Conservation (phyloP, 1,140 invertebrate genomes). For the Zaprionus capensis region DNA sequence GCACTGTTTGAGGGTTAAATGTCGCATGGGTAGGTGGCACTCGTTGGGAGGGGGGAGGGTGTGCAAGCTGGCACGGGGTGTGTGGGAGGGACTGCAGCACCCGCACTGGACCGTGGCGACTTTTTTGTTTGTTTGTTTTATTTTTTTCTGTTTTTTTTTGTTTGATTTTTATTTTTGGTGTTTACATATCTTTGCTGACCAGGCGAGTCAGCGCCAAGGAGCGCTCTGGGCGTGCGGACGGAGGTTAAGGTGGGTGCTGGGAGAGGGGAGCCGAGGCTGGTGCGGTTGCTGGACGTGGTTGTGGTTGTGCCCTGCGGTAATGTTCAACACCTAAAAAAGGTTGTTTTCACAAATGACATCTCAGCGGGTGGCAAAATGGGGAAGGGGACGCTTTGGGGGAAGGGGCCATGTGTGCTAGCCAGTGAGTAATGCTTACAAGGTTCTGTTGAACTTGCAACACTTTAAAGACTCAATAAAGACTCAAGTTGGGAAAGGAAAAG, state of each 20-base stretch:
- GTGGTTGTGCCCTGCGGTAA: constrained; percentile 71
- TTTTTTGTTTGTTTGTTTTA: constrained; percentile 30
- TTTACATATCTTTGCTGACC: constrained; percentile 79
- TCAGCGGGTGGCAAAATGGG: not conserved
- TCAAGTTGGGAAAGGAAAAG: too few relatives aligned
- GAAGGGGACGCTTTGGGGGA: not conserved
- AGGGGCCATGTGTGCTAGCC: not conserved
- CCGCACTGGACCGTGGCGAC: constrained; percentile 66
- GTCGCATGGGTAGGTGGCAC: constrained; percentile 64
- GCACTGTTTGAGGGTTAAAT: constrained; percentile 77
- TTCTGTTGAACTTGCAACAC: not conserved
- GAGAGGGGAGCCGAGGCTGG: not conserved
- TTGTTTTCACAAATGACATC: constrained; percentile 49
- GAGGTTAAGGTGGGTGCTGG: not conserved
- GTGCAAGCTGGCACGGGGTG: constrained; percentile 8
- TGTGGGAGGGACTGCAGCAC: constrained; percentile 44
- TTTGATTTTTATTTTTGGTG: constrained; percentile 38
- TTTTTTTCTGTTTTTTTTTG: constrained; percentile 17
- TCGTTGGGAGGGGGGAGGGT: constrained; percentile 6
- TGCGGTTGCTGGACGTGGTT: constrained; percentile 18
- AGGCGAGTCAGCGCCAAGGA: constrained; percentile 53
- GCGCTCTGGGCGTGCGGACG: constrained; percentile 44
- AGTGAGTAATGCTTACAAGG: not conserved
- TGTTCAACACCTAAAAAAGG: constrained; percentile 80
- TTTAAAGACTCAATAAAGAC: not conserved